phyloP scores from a whole-genome alignment of 2,113 vertebrate species.

The Tetrax tetrax region DNA sequence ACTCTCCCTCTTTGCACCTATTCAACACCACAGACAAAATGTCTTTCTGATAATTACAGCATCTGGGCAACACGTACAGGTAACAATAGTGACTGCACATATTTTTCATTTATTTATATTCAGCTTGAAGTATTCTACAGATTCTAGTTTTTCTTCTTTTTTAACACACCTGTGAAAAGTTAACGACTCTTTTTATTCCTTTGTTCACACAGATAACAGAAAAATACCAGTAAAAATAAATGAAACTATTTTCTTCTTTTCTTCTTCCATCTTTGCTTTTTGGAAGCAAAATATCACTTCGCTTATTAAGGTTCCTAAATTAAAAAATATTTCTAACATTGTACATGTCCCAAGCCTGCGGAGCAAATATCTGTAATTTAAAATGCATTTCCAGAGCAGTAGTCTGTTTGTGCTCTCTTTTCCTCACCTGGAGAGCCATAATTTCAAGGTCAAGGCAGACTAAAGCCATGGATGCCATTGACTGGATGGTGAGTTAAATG shows the following conservation, averaged over 20 bases:
- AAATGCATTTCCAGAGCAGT: not conserved
- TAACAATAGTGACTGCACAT: accelerated
- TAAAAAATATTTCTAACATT: not conserved
- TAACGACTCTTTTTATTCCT: not conserved
- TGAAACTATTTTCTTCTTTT: not conserved
- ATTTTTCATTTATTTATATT: not conserved
- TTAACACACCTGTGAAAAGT: not conserved
- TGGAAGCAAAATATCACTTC: not conserved
- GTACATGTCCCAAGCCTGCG: not conserved
- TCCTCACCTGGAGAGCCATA: not conserved
- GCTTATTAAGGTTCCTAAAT: not conserved
- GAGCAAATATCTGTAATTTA: not conserved
- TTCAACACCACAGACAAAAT: not conserved
- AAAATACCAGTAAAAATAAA: not conserved
- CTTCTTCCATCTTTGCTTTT: not conserved
- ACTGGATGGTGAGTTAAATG: not conserved
- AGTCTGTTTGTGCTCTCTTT: not conserved
- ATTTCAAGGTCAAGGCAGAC: not conserved
- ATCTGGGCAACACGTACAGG: not conserved
- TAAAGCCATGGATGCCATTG: not conserved
- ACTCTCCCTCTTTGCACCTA: not conserved
- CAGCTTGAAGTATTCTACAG: not conserved
- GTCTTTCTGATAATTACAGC: not conserved
- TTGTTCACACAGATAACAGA: not conserved
- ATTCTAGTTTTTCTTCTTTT: not conserved